Percentiles rank a stretch among this genome's conserved stretches.
Conservation (phyloP, 2,113 vertebrate species). For the Microcebus lehilahytsara region DNA sequence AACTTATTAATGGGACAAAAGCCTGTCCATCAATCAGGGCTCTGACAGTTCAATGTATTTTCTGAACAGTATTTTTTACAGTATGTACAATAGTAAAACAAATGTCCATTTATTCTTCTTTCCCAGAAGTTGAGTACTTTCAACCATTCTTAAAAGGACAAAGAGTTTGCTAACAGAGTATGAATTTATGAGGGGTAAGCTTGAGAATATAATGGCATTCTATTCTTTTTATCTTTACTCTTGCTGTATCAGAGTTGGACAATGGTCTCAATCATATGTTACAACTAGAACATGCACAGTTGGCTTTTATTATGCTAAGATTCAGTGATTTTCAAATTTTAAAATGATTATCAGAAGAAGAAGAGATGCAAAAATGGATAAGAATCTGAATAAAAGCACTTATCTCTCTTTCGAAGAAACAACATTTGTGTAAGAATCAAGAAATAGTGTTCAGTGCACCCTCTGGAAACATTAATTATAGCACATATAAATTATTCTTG, state of each 20-base stretch:
- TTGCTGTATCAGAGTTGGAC: slow-evolving; percentile 17
- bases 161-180: slow-evolving; percentile 80
- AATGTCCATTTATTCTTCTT: slow-evolving; percentile 76
- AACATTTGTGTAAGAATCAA: slow-evolving; percentile 21
- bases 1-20: slow-evolving; percentile 74
- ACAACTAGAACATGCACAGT: slow-evolving; percentile 46
- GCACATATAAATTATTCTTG: slow-evolving; percentile 15
- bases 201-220: slow-evolving; percentile 33
- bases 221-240: slow-evolving; percentile 47
- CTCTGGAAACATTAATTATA: slow-evolving; percentile 1
- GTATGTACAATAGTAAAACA: slow-evolving; percentile 71
- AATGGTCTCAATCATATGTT: slow-evolving; percentile 38
- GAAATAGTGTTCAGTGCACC: background rate
- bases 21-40: slow-evolving; percentile 67
- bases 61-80: slow-evolving; percentile 69
- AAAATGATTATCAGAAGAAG: slow-evolving; percentile 38
- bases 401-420: slow-evolving; percentile 20
- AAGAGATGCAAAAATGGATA: background rate
- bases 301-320: slow-evolving; percentile 35
- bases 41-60: slow-evolving; percentile 71
- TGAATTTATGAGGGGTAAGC: slow-evolving; percentile 75
- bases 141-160: slow-evolving; percentile 76
- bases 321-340: slow-evolving; percentile 43
- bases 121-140: slow-evolving; percentile 75
- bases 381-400: slow-evolving; percentile 38